phyloP scores from a whole-genome alignment of 2,797 vertebrate genomes.

The Morelia viridis region DNA sequence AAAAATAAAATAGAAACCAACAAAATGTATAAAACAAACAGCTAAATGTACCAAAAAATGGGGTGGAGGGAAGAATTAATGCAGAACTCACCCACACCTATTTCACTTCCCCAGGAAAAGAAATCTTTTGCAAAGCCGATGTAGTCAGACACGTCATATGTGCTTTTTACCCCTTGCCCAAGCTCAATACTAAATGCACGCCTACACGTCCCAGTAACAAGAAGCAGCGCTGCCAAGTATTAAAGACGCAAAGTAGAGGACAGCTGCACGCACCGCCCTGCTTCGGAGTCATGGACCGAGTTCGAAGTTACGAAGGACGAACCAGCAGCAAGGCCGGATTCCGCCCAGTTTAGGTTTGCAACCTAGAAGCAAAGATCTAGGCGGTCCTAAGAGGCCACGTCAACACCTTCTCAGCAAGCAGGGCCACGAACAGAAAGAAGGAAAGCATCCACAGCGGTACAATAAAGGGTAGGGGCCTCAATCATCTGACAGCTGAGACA shows the following conservation, averaged over 20 bases:
- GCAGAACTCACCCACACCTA: conserved; percentile 38
- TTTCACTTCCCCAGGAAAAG: conserved; percentile 20
- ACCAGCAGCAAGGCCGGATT: conserved; percentile 34
- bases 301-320: conserved; percentile 44
- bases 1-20: background rate
- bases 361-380: conserved; percentile 23
- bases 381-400: background rate
- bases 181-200: conserved; percentile 31
- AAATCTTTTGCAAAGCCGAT: conserved; percentile 50
- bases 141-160: conserved; percentile 51
- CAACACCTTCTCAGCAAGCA: conserved; percentile 19
- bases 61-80: background rate
- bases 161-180: conserved; percentile 60
- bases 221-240: conserved; percentile 69
- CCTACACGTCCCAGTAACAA: conserved; percentile 25
- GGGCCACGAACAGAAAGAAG: background rate
- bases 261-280: conserved; percentile 64
- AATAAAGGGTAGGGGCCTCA: background rate
- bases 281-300: conserved; percentile 57
- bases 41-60: conserved; percentile 59
- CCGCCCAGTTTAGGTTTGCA: conserved; percentile 44
- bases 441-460: rapidly evolving
- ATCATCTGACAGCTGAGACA: background rate
- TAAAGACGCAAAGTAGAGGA: conserved; percentile 69
- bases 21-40: conserved; percentile 53